Base-by-base conservation (phyloP, 2,888 invertebrate genomes). In the Eupithecia inturbata region DNA sequence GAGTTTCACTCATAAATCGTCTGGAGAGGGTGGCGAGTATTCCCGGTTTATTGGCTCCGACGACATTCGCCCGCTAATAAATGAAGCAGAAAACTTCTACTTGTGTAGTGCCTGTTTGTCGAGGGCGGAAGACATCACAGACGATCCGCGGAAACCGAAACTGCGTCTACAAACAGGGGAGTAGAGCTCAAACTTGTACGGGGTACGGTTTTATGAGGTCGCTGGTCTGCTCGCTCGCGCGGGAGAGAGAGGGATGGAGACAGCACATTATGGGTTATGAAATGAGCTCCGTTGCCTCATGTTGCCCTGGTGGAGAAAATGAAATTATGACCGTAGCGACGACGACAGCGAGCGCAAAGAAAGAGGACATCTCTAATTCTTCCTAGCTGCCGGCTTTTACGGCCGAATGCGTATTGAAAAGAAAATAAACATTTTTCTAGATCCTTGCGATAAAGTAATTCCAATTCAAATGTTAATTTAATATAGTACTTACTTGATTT, bases 71-170 rank as follows among this genome's bases (percentile, higher is more conserved):
- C 85, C 84, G 88, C 91, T 93, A 92, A 93, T 92, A 93, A 93
- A 94, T 93, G 93, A 93, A 94, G 90, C 92, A 91, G 93, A 92
- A 92, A 93, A 93, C 91, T 93, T 92, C 89, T 88, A 91, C 89
- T 86, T 88, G 88, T 87, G 89, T 88, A 87, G 88, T 87, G 85
- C 88, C 80, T 89, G 89, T 91, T 91, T 89, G 89, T 87, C 83
- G 87, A 85, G 85, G 84, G 86, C 89, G 89, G 87, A 89, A 90
- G 90, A 88, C 86, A 85, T 86, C 87, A 84, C 83, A 79, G 78
- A 78, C n/a, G 74, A 73, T 80, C 81, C 77, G 77, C 81, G 81
- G 78, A 83, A 84, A 88, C 82, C 87, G 82, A 90, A 90, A 89
- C 81, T 84, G 85, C 79, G 78, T 85, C 86, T 90, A 88, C 83